phyloP scores from a whole-genome alignment of 2,797 vertebrate genomes.

The Oreonectes daqikongensis region DNA sequence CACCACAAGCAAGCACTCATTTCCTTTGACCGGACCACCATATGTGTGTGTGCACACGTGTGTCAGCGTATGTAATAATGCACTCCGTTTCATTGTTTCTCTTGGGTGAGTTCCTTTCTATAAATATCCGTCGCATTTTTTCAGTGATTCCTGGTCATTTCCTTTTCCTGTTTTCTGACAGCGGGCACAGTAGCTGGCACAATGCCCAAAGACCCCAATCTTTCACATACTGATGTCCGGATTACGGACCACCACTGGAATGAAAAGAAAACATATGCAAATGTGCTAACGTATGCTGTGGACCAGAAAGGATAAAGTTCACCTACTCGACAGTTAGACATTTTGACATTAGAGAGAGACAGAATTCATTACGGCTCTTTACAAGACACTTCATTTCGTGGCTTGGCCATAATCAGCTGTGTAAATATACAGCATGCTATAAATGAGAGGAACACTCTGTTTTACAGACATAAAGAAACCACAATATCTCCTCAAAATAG shows the following conservation, averaged over 20 bases:
- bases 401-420: constrained; percentile 30
- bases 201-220: constrained; percentile 29
- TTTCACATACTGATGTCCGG: constrained; percentile 1
- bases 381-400: constrained; percentile 38
- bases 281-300: neutral
- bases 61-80: constrained; percentile 2
- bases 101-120: constrained; percentile 31
- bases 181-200: constrained; percentile 36
- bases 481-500: constrained; percentile 1
- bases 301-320: neutral
- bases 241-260: constrained; percentile 20
- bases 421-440: constrained; percentile 14
- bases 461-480: constrained; percentile 35
- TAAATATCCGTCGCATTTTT: constrained; percentile 49
- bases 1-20: constrained; percentile 51
- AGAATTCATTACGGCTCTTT: constrained; percentile 24
- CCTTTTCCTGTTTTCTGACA: constrained; percentile 49
- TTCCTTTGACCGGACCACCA: constrained; percentile 53
- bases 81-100: constrained; percentile 32
- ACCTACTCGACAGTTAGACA: neutral
- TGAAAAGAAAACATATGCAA: neutral
- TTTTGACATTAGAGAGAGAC: neutral
- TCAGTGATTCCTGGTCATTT: constrained; percentile 49
- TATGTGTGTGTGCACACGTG: constrained; percentile 14
- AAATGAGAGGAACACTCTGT: constrained; percentile 10